These are phyloP conservation scores for Lasioglossum villosulum DNA, from an alignment of 2,888 invertebrate species.

Conservation along the genomic window DNA sequence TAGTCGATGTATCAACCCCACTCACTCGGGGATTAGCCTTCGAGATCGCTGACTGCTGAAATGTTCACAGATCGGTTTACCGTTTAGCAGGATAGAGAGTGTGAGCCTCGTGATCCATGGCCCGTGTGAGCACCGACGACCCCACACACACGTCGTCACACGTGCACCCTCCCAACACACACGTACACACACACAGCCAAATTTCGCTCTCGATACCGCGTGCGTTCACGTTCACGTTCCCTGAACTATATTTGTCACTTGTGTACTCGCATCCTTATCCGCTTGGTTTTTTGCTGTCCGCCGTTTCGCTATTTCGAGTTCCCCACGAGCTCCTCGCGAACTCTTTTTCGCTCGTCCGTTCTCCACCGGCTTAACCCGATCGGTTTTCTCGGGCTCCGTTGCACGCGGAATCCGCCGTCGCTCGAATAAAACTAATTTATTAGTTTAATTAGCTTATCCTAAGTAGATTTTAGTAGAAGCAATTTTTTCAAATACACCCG, in stretches of 20 bases:
- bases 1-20: constrained; percentile 81
- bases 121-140: constrained; percentile 71
- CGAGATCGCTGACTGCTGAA: constrained; percentile 84
- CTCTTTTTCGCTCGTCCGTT: background rate
- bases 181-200: constrained; percentile 15
- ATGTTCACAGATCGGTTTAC: constrained; percentile 84
- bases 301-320: constrained; percentile 28
- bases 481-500: background rate
- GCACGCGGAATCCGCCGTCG: background rate
- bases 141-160: constrained; percentile 13
- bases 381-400: background rate
- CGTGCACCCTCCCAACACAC: background rate
- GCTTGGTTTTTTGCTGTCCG: constrained; percentile 37
- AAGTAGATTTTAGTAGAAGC: background rate
- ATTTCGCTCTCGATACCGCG: constrained; percentile 10
- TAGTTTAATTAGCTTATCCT: background rate
- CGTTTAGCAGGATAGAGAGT: constrained; percentile 83
- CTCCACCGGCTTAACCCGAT: constrained; percentile 19
- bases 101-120: constrained; percentile 80
- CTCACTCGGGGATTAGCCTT: constrained; percentile 82
- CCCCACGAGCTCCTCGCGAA: constrained; percentile 2
- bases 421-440: background rate
- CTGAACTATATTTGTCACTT: constrained; percentile 32
- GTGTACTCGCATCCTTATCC: constrained; percentile 47
- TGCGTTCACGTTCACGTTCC: constrained; percentile 4